Conservation (phyloP, 2,797 vertebrate species). For the Eospalax fontanierii region DNA sequence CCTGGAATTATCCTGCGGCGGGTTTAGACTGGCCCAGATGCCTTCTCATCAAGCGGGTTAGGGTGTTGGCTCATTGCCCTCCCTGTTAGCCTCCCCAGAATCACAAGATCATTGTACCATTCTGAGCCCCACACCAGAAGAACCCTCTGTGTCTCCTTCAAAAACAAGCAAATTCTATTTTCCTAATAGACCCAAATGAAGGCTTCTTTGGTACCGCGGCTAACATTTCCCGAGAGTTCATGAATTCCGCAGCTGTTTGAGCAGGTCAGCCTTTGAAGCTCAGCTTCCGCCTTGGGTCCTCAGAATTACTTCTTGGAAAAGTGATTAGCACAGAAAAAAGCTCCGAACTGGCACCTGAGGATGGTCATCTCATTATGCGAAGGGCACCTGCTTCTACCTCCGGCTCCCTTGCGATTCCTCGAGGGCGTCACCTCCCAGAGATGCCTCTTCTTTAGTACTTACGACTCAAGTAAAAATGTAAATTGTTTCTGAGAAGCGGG, state of each 20-base stretch:
- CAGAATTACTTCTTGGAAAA: slow-evolving; percentile 91
- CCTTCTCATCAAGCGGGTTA: neutral
- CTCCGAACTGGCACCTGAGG: slow-evolving; percentile 87
- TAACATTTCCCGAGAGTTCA: slow-evolving; percentile 84
- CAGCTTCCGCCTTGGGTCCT: slow-evolving; percentile 86
- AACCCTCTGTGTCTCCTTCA: slow-evolving; percentile 82
- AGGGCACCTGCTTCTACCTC: slow-evolving; percentile 88
- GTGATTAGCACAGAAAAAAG: slow-evolving; percentile 88
- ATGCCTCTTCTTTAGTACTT: slow-evolving; percentile 87
- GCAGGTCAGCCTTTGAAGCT: slow-evolving; percentile 86
- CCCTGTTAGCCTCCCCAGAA: slow-evolving; percentile 39
- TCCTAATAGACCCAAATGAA: slow-evolving; percentile 82
- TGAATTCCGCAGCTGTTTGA: slow-evolving; percentile 87
- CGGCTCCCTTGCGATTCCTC: slow-evolving; percentile 87
- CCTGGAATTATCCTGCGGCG: neutral
- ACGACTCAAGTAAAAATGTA: slow-evolving; percentile 91
- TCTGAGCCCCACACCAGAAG: slow-evolving; percentile 74
- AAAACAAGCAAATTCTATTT: slow-evolving; percentile 78
- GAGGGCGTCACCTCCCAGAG: slow-evolving; percentile 86
- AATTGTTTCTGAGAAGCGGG: slow-evolving; percentile 90
- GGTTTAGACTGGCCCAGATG: neutral
- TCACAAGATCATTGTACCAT: slow-evolving; percentile 13
- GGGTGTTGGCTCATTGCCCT: slow-evolving; percentile 13
- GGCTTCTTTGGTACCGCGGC: slow-evolving; percentile 85
- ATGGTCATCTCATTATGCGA: slow-evolving; percentile 87